Base-by-base conservation (phyloP, 37 sponge, comb jelly and placozoan species). In the Aphrocallistes beatrix region DNA sequence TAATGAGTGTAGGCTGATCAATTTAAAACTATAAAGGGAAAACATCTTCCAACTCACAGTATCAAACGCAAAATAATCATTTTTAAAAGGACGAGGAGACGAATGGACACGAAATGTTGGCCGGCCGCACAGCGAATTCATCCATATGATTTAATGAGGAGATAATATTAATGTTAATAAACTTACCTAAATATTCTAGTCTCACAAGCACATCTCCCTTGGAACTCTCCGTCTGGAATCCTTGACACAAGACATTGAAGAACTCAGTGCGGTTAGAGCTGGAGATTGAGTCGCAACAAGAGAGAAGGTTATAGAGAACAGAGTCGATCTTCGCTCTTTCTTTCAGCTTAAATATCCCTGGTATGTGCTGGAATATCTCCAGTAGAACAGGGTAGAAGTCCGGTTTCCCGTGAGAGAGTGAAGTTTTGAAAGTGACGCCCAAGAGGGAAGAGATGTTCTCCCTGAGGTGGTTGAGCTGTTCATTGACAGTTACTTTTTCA, bases 161-260 rank as follows among this genome's bases (percentile, higher is more conserved):
- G n/a, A n/a, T n/a, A n/a, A n/a, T n/a, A n/a, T n/a, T n/a, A n/a
- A n/a, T n/a, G n/a, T n/a, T n/a, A n/a, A n/a, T n/a, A n/a, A 60
- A 60, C 75, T 25, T 60, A 60, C 75, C 75, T 60, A 60, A 60
- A 60, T 60, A 60, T 30, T 60, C 75, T 28, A 60, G 34, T 60
- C 75, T 60, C 32, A 60, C 34, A 60, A 32, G 6, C 10, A 60
- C 75, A 60, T 60, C 75, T 60, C 3, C 75, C n/a, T 60, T 60
- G n/a, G 17, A 60, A 13, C 28, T 25, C n/a, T 60, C 75, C 10
- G 75, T 6, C n/a, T 60, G 10, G 21, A 60, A 60, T 60, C 75
- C 75, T 19, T 60, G 17, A 60, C 75, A 60, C 3, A 60, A 30
- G n/a, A 30, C 34, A 19, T 60, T 60, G 75, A 60, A 60, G 75